phyloP scores from a whole-genome alignment of 1,140 invertebrate genomes.

The Ectropis grisescens region DNA sequence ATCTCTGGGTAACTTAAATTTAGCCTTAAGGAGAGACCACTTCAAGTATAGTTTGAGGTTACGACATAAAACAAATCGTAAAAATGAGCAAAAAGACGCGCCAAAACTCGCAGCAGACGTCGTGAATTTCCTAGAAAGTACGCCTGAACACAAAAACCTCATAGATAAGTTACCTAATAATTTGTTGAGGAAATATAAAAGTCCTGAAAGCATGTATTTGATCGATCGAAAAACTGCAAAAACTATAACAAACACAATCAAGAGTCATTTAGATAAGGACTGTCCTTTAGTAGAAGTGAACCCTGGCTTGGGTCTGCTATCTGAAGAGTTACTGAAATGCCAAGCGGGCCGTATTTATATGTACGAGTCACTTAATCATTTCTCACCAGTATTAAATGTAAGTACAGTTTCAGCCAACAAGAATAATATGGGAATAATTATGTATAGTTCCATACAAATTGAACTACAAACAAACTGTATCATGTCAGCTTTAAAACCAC shows the following conservation, averaged over 20 bases:
- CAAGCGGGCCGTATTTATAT: slow-evolving; percentile 46
- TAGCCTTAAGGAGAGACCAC: too few relatives aligned
- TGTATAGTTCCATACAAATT: too few relatives aligned
- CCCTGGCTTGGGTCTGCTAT: slow-evolving; percentile 68
- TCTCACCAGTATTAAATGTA: slow-evolving; percentile 34
- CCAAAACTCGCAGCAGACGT: slow-evolving; percentile 37
- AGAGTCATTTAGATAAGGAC: slow-evolving; percentile 27
- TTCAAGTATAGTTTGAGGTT: background rate
- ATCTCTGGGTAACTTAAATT: too few relatives aligned
- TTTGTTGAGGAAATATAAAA: slow-evolving; percentile 50
- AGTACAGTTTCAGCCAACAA: slow-evolving; percentile 17
- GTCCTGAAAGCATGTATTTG: slow-evolving; percentile 56
- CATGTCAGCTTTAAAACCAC: too few relatives aligned
- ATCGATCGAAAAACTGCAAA: slow-evolving; percentile 57
- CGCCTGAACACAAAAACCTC: slow-evolving; percentile 31
- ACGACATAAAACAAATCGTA: slow-evolving; percentile 27
- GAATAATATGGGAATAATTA: too few relatives aligned
- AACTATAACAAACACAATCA: slow-evolving; percentile 36
- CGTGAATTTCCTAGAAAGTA: slow-evolving; percentile 38
- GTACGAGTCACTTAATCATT: slow-evolving; percentile 59
- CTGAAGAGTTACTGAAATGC: slow-evolving; percentile 46
- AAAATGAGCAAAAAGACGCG: slow-evolving; percentile 20
- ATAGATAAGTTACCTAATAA: slow-evolving; percentile 33
- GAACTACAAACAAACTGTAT: too few relatives aligned
- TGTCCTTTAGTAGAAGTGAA: slow-evolving; percentile 67